Conservation (phyloP, 2,797 vertebrate genomes). For the Xenentodon cancila region DNA sequence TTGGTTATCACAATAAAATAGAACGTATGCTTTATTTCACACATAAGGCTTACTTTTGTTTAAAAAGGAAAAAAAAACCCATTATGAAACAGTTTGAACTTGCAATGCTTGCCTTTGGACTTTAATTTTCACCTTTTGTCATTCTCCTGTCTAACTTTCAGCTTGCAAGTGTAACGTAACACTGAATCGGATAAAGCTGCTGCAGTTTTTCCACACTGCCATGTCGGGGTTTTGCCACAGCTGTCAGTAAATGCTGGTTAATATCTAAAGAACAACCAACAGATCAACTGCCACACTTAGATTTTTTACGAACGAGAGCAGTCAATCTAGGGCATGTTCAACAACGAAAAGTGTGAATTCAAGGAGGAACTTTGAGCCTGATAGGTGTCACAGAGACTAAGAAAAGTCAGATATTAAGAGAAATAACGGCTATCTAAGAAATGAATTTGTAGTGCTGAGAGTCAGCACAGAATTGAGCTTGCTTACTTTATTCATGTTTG, state of each 20-base stretch:
- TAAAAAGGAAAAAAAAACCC: neutral
- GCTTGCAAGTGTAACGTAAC: neutral
- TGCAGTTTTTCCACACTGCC: constrained; percentile 12
- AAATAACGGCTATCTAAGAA: too few species aligned
- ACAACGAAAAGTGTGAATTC: too few species aligned
- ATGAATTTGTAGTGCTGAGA: too few species aligned
- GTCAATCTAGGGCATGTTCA: too few species aligned
- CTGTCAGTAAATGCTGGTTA: constrained; percentile 25
- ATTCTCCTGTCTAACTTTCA: neutral
- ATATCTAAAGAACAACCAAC: neutral
- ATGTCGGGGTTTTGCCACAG: constrained; percentile 7
- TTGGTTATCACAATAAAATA: neutral
- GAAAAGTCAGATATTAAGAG: too few species aligned
- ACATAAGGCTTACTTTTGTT: neutral
- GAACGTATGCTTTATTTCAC: constrained; percentile 11
- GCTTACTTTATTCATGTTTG: too few species aligned
- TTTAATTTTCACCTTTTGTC: neutral
- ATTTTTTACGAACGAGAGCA: too few species aligned
- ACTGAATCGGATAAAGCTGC: neutral
- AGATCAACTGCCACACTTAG: too few species aligned
- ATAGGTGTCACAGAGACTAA: too few species aligned
- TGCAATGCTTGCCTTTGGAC: constrained; percentile 8
- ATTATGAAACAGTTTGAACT: neutral
- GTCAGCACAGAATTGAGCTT: too few species aligned
- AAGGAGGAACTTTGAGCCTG: too few species aligned